Conservation (phyloP, 2,797 vertebrate species). For the Fistularia tabacaria region DNA sequence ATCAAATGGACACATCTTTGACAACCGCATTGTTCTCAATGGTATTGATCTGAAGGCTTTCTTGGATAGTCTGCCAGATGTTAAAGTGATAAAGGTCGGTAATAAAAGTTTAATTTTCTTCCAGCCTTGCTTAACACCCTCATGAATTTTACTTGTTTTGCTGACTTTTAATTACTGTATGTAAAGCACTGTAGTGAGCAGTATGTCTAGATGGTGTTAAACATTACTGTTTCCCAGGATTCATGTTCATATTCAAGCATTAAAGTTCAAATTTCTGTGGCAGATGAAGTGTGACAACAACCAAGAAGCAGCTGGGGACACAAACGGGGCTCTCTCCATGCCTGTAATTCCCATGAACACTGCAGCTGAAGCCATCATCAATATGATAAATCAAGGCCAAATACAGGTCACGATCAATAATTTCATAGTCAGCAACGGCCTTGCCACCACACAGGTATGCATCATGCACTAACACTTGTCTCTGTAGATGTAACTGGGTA, state of each 20-base stretch:
- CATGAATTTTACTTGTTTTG: too few relatives aligned
- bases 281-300: constrained; percentile 95
- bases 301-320: constrained; percentile 81
- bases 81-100: constrained; percentile 95
- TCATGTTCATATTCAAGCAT: not conserved
- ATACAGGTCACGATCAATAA: constrained; percentile 98
- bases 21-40: constrained; percentile 97
- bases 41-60: constrained; percentile 98
- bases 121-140: too few relatives aligned
- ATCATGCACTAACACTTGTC: too few relatives aligned
- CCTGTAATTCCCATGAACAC: constrained; percentile 99
- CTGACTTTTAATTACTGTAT: not conserved
- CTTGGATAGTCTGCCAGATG: constrained; percentile 95
- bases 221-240: too few relatives aligned
- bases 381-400: constrained; percentile 99
- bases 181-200: too few relatives aligned
- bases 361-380: constrained; percentile 96
- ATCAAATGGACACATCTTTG: constrained; percentile 98
- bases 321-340: constrained; percentile 90
- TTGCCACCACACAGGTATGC: constrained; percentile 96
- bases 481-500: not conserved
- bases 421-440: constrained; percentile 96
- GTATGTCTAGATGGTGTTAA: too few relatives aligned
- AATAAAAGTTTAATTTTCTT: not conserved
- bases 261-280: constrained; percentile 8